Conservation (phyloP, 2,113 vertebrate genomes). For the Sisor rabdophorus region DNA sequence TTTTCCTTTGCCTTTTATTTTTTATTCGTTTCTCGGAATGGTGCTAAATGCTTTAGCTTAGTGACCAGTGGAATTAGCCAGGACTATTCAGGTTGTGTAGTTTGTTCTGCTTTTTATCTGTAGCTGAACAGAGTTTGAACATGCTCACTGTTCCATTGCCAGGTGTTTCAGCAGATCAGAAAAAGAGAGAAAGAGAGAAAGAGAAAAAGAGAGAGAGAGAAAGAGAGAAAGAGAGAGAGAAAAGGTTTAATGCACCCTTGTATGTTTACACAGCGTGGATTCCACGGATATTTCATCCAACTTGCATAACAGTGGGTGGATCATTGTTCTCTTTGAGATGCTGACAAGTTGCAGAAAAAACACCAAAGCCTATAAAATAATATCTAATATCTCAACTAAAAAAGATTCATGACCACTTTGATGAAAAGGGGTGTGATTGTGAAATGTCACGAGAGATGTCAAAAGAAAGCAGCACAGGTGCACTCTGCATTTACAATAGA, state of each 20-base stretch:
- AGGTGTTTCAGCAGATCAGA: constrained; percentile 40
- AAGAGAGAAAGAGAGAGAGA: neutral
- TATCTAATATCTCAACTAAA: constrained; percentile 51
- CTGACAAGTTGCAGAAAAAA: constrained; percentile 12
- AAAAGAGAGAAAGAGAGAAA: constrained; percentile 1
- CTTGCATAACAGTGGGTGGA: constrained; percentile 33
- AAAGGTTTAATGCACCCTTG: constrained; percentile 10
- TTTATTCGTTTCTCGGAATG: constrained; percentile 29
- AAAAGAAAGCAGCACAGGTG: constrained; percentile 51
- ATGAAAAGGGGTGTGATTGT: constrained; percentile 47
- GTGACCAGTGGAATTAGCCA: constrained; percentile 15
- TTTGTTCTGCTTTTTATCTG: constrained; percentile 38
- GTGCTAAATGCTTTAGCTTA: constrained; percentile 23
- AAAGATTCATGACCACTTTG: constrained; percentile 48
- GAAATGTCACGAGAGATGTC: constrained; percentile 41
- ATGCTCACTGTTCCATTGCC: constrained; percentile 40
- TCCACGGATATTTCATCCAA: constrained; percentile 5
- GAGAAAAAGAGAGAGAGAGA: constrained; percentile 9
- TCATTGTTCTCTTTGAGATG: constrained; percentile 39
- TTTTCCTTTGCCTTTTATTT: constrained; percentile 32
- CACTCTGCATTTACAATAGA: constrained; percentile 42
- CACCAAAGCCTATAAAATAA: constrained; percentile 17
- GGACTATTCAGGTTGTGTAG: constrained; percentile 33
- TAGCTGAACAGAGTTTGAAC: constrained; percentile 31
- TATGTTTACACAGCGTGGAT: constrained; percentile 7